Evolutionary conservation across 2,113 vertebrate species (phyloP).

Genomic region (Lucifuga dentata): DNA sequence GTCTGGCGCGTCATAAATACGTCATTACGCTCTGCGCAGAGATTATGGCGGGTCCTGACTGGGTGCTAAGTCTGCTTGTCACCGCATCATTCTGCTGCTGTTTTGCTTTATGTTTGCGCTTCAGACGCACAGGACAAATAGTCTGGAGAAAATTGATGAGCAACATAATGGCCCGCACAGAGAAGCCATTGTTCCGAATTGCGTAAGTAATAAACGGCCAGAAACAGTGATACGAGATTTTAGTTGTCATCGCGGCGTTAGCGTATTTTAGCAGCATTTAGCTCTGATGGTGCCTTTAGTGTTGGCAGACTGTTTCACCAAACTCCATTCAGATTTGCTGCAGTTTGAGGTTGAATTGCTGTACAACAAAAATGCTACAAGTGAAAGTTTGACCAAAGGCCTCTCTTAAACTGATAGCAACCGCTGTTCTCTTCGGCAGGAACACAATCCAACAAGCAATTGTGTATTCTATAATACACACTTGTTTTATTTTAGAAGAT

Average conservation of each 20-base stretch:
- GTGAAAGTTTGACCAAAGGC: background rate
- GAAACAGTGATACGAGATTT: background rate
- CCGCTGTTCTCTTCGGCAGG: background rate
- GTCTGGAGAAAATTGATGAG: conserved; percentile 50
- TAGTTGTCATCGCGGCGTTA: background rate
- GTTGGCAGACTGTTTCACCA: background rate
- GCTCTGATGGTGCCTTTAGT: background rate
- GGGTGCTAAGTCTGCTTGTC: conserved; percentile 61
- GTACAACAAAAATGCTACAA: fast-evolving
- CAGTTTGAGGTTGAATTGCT: background rate
- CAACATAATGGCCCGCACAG: conserved; percentile 83
- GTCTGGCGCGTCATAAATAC: too few species aligned
- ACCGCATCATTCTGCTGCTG: conserved; percentile 69
- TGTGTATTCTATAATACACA: too few species aligned
- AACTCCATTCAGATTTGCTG: background rate
- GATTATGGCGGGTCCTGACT: conserved; percentile 83
- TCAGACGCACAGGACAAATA: conserved; percentile 29
- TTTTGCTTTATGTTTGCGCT: conserved; percentile 70
- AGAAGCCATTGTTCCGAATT: conserved; percentile 86
- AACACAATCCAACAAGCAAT: fast-evolving
- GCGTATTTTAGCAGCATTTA: conserved; percentile 23
- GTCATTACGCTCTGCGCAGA: too few species aligned
- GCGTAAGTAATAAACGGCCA: conserved; percentile 76
- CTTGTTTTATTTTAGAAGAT: too few species aligned
- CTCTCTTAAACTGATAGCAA: background rate